These are phyloP conservation scores for Drosophila parvula DNA, from an alignment of 1,140 invertebrate species.

Conservation along the genomic window DNA sequence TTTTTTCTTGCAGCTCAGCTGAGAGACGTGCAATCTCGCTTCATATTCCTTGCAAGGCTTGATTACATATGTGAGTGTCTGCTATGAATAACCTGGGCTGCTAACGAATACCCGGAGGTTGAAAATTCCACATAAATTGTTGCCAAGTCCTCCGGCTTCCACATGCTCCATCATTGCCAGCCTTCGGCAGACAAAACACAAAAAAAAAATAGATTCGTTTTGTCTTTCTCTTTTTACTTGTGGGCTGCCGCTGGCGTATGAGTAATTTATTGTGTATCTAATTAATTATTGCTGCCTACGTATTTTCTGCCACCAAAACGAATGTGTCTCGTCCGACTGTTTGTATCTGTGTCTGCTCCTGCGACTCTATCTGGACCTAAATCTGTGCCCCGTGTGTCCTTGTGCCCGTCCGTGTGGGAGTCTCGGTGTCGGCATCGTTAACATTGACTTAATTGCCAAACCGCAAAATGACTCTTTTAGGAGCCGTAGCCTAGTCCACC, in stretches of 20 bases:
- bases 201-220: conserved; percentile 28
- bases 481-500: conserved; percentile 7
- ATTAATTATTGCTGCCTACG: conserved; percentile 69
- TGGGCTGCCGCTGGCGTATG: conserved; percentile 59
- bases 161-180: conserved; percentile 21
- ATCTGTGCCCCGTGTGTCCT: conserved; percentile 13
- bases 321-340: conserved; percentile 32
- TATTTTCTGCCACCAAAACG: conserved; percentile 50
- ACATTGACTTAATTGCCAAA: conserved; percentile 55
- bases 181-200: background rate
- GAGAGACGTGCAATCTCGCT: background rate
- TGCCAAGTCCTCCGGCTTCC: conserved; percentile 12
- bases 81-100: conserved; percentile 11
- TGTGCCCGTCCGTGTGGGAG: conserved; percentile 23
- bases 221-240: conserved; percentile 38
- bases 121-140: conserved; percentile 39
- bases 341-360: conserved; percentile 7
- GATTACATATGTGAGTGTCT: conserved; percentile 15
- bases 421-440: conserved; percentile 42
- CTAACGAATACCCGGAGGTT: conserved; percentile 13
- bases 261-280: conserved; percentile 74
- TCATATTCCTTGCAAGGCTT: conserved; percentile 1
- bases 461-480: conserved; percentile 57
- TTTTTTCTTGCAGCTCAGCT: background rate
- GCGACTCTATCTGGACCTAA: conserved; percentile 6